Base-by-base conservation (phyloP, 2,888 invertebrate species). In the Hanleya hanleyi region DNA sequence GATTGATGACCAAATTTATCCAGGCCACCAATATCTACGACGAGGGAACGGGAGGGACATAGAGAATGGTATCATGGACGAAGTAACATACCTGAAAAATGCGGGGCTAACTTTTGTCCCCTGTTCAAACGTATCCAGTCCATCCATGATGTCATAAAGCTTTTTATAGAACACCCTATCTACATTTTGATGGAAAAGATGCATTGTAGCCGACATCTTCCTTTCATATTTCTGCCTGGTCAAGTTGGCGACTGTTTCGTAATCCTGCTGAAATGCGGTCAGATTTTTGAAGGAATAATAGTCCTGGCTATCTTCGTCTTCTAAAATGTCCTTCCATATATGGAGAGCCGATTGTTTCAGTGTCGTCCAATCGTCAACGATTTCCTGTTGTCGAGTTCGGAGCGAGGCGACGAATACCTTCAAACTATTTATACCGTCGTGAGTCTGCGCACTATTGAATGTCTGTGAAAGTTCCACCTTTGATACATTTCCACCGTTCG, bases 381-480 rank as follows among this genome's bases (percentile, higher is more conserved):
- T 70, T 32, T 75, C 76, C n/a, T 81, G 82, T 5, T 84, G 83
- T 36, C 86, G 77, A 15, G 82, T 77, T 49, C 84, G 70, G 4
- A 86, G 51, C 32, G 84, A 84, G 50, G 75, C 77, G 57, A 85
- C 84, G 70, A 84, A 83, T 47, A 77, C 70, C 38, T 78, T 73
- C 18, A 83, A 51, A 18, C 70, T 67, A 7, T 71, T 76, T 29
- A 81, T 76, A 7, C 77, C 77, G 26, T 75, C 67, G 41, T 75
- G 73, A 9, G 82, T 57, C 4, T 22, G 12, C 15, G 57, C 57
- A 4, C 57, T 32, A 26, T 57, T 57, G 29, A 57, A 57, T 57
- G 29, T 57, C 26, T 29, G 22, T 4, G 57, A 57, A 15, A 57
- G 32, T 29, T 57, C 57, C 29, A 57, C 15, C 26, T 57, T 57